Percentiles rank a stretch among this genome's conserved stretches.
Conservation (phyloP, 2,888 invertebrate species). For the Bombylius major region DNA sequence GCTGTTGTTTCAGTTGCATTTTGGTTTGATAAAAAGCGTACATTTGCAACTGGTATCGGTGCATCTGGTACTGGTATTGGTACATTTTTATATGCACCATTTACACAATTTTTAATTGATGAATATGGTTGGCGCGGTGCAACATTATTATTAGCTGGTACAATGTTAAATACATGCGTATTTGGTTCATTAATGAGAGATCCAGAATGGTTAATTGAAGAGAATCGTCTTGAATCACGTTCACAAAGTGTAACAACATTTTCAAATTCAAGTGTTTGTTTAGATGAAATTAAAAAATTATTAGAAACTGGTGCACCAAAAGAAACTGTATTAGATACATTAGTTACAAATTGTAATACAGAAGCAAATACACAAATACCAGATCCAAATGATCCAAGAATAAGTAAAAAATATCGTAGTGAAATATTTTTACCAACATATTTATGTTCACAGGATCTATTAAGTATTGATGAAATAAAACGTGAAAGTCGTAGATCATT, state of each 20-base stretch:
- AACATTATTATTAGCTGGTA: slow-evolving; percentile 66
- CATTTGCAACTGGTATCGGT: slow-evolving; percentile 74
- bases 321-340: slow-evolving; percentile 33
- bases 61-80: slow-evolving; percentile 84
- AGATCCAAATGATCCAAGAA: slow-evolving; percentile 24
- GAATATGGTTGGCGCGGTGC: slow-evolving; percentile 80
- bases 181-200: slow-evolving; percentile 81
- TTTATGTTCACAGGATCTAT: slow-evolving; percentile 27
- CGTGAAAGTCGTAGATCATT: slow-evolving; percentile 32
- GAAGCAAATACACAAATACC: slow-evolving; percentile 36
- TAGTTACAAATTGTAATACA: slow-evolving; percentile 36
- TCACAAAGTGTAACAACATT: slow-evolving; percentile 37
- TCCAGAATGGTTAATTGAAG: slow-evolving; percentile 57
- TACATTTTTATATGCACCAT: slow-evolving; percentile 75
- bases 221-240: slow-evolving; percentile 36
- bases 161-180: slow-evolving; percentile 71
- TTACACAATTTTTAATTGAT: slow-evolving; percentile 60
- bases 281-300: slow-evolving; percentile 46
- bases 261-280: slow-evolving; percentile 35
- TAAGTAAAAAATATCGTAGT: slow-evolving; percentile 31
- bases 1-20: slow-evolving; percentile 85
- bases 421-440: slow-evolving; percentile 34
- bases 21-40: slow-evolving; percentile 82
- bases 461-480: slow-evolving; percentile 28
- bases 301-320: slow-evolving; percentile 51